phyloP scores from a whole-genome alignment of 1,140 invertebrate species.

The Paramacrobiotus metropolitanus region DNA sequence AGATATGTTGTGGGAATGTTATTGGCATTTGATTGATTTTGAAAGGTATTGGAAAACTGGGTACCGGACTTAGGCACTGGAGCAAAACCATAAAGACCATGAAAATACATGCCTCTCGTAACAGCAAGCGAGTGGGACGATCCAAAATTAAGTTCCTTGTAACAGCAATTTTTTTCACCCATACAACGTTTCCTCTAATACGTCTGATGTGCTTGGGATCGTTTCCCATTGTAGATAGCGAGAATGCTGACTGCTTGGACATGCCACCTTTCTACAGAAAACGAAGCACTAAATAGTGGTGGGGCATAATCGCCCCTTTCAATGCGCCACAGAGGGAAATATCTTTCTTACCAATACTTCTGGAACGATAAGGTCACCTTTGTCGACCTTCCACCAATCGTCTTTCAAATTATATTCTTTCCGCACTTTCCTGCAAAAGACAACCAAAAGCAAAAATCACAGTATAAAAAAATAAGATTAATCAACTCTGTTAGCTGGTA shows the following conservation, averaged over 20 bases:
- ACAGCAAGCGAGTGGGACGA: too few species aligned
- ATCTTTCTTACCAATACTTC: background rate
- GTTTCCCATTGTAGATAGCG: background rate
- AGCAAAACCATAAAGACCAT: too few species aligned
- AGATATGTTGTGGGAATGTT: too few species aligned
- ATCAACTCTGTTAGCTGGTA: too few species aligned
- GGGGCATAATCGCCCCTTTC: background rate
- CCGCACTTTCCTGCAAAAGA: background rate
- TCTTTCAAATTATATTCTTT: background rate
- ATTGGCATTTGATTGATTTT: too few species aligned
- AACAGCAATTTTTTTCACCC: background rate
- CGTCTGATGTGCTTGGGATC: background rate
- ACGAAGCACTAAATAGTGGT: too few species aligned
- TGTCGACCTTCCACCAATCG: background rate
- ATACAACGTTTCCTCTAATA: background rate
- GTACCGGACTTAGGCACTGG: too few species aligned
- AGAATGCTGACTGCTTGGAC: background rate
- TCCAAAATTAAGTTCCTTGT: background rate
- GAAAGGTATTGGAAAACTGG: too few species aligned
- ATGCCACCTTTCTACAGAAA: too few species aligned
- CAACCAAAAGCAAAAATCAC: too few species aligned
- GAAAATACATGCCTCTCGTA: too few species aligned
- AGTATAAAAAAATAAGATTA: too few species aligned
- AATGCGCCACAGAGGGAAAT: background rate
- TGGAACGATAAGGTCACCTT: background rate